Conservation (phyloP, 2,113 vertebrate species). For the Esox niger region DNA sequence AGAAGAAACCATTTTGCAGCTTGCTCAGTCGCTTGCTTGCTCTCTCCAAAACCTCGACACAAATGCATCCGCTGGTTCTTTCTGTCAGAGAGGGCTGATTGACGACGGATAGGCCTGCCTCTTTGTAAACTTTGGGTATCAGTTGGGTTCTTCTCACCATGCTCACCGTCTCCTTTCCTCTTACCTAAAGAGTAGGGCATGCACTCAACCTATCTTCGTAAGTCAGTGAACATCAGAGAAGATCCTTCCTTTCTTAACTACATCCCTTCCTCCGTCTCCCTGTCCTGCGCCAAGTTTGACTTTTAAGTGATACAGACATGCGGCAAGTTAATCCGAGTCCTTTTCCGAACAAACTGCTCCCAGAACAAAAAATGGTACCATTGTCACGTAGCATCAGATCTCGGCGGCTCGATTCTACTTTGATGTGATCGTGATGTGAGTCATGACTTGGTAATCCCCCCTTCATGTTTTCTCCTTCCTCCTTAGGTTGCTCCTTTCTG, state of each 20-base stretch:
- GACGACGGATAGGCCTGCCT: conserved; percentile 28
- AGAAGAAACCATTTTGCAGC: conserved; percentile 24
- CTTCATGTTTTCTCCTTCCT: conserved; percentile 60
- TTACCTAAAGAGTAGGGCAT: conserved; percentile 37
- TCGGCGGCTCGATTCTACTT: conserved; percentile 54
- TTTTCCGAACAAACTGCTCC: conserved; percentile 45
- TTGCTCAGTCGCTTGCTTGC: conserved; percentile 27
- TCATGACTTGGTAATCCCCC: conserved; percentile 65
- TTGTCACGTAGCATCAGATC: conserved; percentile 72
- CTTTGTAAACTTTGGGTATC: conserved; percentile 40
- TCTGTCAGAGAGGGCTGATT: conserved; percentile 27
- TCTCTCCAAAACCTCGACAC: conserved; percentile 24
- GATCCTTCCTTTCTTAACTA: conserved; percentile 44
- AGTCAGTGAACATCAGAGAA: conserved; percentile 48
- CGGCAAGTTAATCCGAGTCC: conserved; percentile 60
- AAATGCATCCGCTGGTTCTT: conserved; percentile 36
- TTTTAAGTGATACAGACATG: conserved; percentile 60
- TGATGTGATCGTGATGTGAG: conserved; percentile 64
- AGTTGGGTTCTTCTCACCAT: conserved; percentile 25
- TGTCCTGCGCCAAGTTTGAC: conserved; percentile 50
- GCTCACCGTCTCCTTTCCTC: conserved; percentile 27
- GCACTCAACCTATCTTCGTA: conserved; percentile 41
- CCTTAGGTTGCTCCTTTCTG: conserved; percentile 56
- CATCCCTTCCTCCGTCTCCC: conserved; percentile 30
- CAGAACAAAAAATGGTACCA: conserved; percentile 66